Base-by-base conservation (phyloP, 2,797 vertebrate species). In the Eulemur coronatus region DNA sequence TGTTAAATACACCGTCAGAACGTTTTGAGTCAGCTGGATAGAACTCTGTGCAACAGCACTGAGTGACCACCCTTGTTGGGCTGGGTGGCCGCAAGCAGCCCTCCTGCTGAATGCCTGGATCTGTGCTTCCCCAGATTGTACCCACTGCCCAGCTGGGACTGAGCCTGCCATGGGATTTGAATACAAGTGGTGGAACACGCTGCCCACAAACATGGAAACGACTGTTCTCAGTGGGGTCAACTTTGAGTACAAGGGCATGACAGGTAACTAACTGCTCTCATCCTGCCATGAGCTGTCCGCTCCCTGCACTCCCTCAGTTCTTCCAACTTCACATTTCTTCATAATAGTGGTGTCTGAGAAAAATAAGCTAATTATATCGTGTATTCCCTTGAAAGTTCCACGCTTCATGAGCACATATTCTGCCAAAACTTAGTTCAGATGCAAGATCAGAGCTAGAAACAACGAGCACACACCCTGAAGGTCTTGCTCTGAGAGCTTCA, bases 121-220 rank as follows among this genome's bases (percentile, higher is more conserved):
- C 67, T 79, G 43, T 95, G 59, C 80, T 89, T 70, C 50, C 72
- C 24, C 98, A 99, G 99, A 94, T 50, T 99, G 99, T 63, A 91
- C 94, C 5, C 98, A 98, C 97, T 99, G 99, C 96, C 99, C 99
- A 0, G 98, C 98, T 10, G 99, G 99, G 52, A 99, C 99, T 0
- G 99, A 99, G 94, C 99, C 99, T 0, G 98, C 97, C 0, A 85
- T 99, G 93, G 99, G 99, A 46, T 99, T 99, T 38, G 99, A 99
- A 97, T 99, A 99, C 98, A 99, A 99, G 95, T 99, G 99, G 99
- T 99, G 99, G 99, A 99, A 99, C 97, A 99, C 55, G 0, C 98
- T 99, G 98, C 99, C 99, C 15, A 95, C 98, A 72, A 99, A 99
- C 99, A 99, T 99, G 99, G 99, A 98, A 97, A 99, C 99, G 2